Percentiles rank a stretch among this genome's conserved stretches.
Evolutionary conservation across 1,140 invertebrate genomes (phyloP).

Genomic region (Ectropis grisescens): DNA sequence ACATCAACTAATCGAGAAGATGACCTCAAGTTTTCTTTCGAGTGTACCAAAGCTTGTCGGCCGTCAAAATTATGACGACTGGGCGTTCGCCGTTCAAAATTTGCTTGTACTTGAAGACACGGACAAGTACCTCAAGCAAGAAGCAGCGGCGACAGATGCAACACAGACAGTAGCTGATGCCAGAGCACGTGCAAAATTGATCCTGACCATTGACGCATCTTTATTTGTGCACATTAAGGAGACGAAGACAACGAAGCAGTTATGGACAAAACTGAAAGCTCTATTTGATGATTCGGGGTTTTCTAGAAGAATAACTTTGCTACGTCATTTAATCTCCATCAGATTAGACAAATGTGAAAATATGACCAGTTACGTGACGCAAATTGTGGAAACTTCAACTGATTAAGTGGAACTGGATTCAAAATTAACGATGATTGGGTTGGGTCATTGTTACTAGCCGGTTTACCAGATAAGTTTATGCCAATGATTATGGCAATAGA

Average conservation of each 20-base stretch:
- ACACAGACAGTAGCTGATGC: not conserved
- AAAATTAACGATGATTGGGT: conserved; percentile 27
- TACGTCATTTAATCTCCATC: conserved; percentile 17
- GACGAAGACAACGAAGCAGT: conserved; percentile 17
- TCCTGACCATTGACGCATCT: conserved; percentile 16
- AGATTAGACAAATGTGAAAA: conserved; percentile 16
- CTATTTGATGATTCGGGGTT: conserved; percentile 26
- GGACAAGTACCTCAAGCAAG: not conserved
- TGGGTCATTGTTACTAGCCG: conserved; percentile 34
- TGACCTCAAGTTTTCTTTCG: not conserved
- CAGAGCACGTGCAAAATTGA: conserved; percentile 9
- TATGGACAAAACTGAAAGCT: conserved; percentile 19
- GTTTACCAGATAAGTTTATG: conserved; percentile 34
- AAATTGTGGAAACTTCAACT: conserved; percentile 19
- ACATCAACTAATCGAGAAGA: not conserved
- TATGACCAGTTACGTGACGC: conserved; percentile 25
- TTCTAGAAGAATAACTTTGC: conserved; percentile 18
- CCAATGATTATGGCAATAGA: conserved; percentile 49
- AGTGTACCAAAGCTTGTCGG: not conserved
- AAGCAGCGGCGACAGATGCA: not conserved
- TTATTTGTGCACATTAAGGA: conserved; percentile 21
- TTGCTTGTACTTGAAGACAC: not conserved
- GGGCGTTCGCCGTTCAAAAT: not conserved
- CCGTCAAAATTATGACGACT: not conserved
- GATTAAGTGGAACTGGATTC: conserved; percentile 18